These are phyloP conservation scores for Orussus abietinus DNA, from an alignment of 1,140 invertebrate genomes.

Conservation along the genomic window DNA sequence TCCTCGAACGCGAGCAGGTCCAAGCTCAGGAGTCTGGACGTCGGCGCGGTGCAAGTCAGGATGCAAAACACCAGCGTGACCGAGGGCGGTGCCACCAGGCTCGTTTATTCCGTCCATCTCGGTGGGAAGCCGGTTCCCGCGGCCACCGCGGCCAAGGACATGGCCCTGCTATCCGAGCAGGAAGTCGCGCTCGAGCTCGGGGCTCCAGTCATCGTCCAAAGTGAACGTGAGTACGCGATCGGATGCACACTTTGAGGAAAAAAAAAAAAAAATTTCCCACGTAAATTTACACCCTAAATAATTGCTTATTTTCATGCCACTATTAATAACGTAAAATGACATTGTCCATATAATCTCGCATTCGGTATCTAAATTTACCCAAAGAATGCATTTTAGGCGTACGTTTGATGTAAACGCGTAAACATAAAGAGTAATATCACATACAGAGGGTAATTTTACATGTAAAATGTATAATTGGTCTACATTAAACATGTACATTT, in stretches of 20 bases:
- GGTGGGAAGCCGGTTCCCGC: conserved; percentile 73
- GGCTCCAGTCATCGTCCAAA: conserved; percentile 73
- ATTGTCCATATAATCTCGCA: not conserved
- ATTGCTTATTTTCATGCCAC: conserved; percentile 2
- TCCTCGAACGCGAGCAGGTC: too few relatives aligned
- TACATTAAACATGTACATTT: too few relatives aligned
- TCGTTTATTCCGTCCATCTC: conserved; percentile 76
- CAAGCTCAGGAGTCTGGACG: conserved; percentile 19
- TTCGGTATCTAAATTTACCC: too few relatives aligned
- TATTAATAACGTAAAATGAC: too few relatives aligned
- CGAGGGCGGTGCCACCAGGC: conserved; percentile 32
- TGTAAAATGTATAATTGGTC: too few relatives aligned
- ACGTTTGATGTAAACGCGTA: too few relatives aligned
- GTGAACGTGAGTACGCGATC: conserved; percentile 74
- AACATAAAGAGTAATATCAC: too few relatives aligned
- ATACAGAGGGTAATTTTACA: too few relatives aligned
- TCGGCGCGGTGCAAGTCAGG: conserved; percentile 43
- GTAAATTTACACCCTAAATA: too few relatives aligned
- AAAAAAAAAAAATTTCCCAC: too few relatives aligned
- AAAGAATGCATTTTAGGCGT: too few relatives aligned
- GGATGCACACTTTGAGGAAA: too few relatives aligned
- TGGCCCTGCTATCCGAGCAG: conserved; percentile 68
- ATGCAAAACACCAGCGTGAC: conserved; percentile 45
- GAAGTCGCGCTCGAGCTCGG: conserved; percentile 73
- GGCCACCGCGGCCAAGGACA: conserved; percentile 71